phyloP scores from a whole-genome alignment of 2,888 invertebrate genomes.

The Cerastoderma edule region DNA sequence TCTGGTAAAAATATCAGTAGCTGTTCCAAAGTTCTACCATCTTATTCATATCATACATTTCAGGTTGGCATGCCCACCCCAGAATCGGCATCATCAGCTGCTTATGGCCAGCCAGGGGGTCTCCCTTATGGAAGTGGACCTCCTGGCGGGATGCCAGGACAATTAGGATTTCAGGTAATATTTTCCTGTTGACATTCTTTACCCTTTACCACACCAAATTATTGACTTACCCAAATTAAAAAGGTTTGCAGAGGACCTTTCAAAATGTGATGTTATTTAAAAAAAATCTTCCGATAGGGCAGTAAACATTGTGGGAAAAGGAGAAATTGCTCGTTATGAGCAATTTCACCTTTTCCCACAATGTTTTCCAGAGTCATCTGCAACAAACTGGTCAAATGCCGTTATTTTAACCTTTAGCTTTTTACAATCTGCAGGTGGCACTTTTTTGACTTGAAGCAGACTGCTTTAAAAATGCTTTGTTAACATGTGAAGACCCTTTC shows the following conservation, averaged over 20 bases:
- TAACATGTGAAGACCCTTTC: too few species aligned
- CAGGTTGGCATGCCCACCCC: constrained; percentile 75
- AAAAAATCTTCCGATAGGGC: not conserved
- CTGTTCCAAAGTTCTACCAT: too few species aligned
- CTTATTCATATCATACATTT: not conserved
- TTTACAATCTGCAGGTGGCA: too few species aligned
- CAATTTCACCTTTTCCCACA: constrained; percentile 11
- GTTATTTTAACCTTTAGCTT: too few species aligned
- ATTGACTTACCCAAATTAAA: not conserved
- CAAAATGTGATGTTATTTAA: not conserved
- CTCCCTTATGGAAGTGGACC: constrained; percentile 69
- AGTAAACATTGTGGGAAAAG: not conserved
- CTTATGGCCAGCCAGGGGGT: constrained; percentile 69
- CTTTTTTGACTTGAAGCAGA: too few species aligned
- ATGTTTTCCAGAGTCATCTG: constrained; percentile 2
- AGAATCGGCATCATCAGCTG: constrained; percentile 76
- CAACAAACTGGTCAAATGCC: too few species aligned
- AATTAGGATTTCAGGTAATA: constrained; percentile 74
- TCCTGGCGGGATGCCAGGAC: constrained; percentile 67
- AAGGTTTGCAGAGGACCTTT: not conserved
- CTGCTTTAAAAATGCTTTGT: too few species aligned
- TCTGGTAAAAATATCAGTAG: too few species aligned
- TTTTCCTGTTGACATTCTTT: too few species aligned
- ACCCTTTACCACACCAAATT: not conserved
- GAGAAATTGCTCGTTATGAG: not conserved